Evolutionary conservation across 2,113 vertebrate genomes (phyloP).

Genomic region (Phyllopteryx taeniolatus): DNA sequence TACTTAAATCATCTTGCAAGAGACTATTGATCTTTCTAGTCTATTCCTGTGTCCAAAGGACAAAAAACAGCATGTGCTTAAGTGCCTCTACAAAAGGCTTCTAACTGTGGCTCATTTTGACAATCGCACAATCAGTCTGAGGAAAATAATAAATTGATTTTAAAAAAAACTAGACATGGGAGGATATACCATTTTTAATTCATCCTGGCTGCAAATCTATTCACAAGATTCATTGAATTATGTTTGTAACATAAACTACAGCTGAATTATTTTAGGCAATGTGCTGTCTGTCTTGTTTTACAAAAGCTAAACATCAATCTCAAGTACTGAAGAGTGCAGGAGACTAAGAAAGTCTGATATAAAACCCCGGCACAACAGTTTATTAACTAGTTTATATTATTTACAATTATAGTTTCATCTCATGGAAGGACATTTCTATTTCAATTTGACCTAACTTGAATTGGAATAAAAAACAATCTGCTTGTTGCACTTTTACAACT

Average conservation of each 20-base stretch:
- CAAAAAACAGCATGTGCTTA: background rate
- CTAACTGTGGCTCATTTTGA: background rate
- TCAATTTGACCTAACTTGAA: background rate
- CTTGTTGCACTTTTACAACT: background rate
- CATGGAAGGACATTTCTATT: background rate
- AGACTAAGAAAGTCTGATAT: background rate
- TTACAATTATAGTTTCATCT: background rate
- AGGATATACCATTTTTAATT: background rate
- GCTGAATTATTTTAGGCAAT: background rate
- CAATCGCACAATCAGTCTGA: background rate
- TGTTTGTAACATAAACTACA: background rate
- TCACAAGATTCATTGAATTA: background rate
- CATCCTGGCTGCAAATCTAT: background rate
- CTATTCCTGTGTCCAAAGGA: background rate
- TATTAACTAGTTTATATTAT: too few relatives aligned
- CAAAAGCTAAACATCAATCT: background rate
- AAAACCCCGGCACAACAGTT: background rate
- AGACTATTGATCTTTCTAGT: slow-evolving; percentile 3
- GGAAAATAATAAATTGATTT: background rate
- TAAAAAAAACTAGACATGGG: background rate
- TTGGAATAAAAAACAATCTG: background rate
- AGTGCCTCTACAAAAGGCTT: background rate
- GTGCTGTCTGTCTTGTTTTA: background rate
- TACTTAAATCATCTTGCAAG: background rate
- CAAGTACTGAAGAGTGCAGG: background rate